These are phyloP conservation scores for Lochmaea capreae DNA, from an alignment of 2,888 invertebrate species.

Conservation along the genomic window DNA sequence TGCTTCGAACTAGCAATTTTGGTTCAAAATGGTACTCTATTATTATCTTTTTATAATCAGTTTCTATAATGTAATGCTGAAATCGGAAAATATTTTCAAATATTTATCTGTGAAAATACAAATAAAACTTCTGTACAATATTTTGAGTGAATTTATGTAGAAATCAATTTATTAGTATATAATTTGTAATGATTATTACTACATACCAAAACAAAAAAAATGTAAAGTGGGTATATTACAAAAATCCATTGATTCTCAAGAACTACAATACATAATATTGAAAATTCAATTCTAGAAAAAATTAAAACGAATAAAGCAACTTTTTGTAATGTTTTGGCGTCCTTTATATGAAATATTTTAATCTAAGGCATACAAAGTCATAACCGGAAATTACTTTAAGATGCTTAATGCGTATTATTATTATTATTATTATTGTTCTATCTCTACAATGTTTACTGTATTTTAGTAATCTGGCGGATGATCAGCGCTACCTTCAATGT, in stretches of 20 bases:
- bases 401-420: not conserved
- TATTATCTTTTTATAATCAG: too few species aligned
- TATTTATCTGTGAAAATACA: not conserved
- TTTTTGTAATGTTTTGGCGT: not conserved
- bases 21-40: too few species aligned
- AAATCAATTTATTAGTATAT: too few species aligned
- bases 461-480: conserved; percentile 79
- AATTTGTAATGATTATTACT: too few species aligned
- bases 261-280: too few species aligned
- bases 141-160: not conserved
- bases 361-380: conserved; percentile 6
- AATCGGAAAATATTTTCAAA: too few species aligned
- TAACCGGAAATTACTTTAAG: not conserved
- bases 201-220: too few species aligned
- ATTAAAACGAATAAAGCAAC: not conserved
- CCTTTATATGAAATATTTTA: conserved; percentile 9
- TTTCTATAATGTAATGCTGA: too few species aligned
- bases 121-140: not conserved
- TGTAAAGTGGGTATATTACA: too few species aligned
- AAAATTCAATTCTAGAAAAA: not conserved
- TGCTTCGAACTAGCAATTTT: too few species aligned
- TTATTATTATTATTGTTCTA: conserved; percentile 4
- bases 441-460: not conserved
- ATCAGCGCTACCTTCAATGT: conserved; percentile 82
- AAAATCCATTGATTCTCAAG: too few species aligned